Conservation (phyloP, 2,797 vertebrate species). For the Enteromius mattozi region DNA sequence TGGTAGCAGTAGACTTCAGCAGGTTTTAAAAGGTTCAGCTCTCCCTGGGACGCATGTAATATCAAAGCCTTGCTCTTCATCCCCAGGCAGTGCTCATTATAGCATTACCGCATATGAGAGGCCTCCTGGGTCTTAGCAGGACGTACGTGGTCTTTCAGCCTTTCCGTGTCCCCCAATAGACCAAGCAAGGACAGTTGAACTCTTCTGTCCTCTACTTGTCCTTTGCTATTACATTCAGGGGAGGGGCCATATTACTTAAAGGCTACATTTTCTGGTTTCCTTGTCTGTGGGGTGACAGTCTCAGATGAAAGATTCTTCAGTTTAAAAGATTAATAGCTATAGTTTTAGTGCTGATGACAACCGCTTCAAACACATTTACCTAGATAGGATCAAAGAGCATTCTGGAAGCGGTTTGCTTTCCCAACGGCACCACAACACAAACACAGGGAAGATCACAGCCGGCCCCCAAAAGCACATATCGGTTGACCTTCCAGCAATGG, state of each 20-base stretch:
- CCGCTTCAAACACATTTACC: background rate
- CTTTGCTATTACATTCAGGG: background rate
- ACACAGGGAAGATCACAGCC: constrained; percentile 38
- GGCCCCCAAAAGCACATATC: constrained; percentile 62
- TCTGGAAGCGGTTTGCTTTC: constrained; percentile 27
- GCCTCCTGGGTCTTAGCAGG: constrained; percentile 80
- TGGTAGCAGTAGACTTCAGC: constrained; percentile 67
- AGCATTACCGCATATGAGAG: constrained; percentile 75
- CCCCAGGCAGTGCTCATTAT: constrained; percentile 79
- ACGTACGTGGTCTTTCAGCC: constrained; percentile 75
- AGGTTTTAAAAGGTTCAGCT: constrained; percentile 72
- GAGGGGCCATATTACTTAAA: background rate
- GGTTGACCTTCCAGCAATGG: constrained; percentile 67
- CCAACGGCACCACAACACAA: constrained; percentile 38
- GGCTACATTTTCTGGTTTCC: background rate
- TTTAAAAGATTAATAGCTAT: background rate
- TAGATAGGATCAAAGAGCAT: constrained; percentile 27
- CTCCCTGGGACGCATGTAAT: constrained; percentile 79
- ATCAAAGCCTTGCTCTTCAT: constrained; percentile 78
- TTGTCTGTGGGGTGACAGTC: background rate
- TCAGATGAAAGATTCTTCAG: background rate
- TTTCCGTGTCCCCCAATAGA: constrained; percentile 64
- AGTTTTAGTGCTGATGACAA: background rate
- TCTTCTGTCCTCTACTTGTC: constrained; percentile 49
- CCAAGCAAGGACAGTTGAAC: constrained; percentile 67